Evolutionary conservation across 2,113 vertebrate genomes (phyloP).

Genomic region (Neomonachus schauinslandi): DNA sequence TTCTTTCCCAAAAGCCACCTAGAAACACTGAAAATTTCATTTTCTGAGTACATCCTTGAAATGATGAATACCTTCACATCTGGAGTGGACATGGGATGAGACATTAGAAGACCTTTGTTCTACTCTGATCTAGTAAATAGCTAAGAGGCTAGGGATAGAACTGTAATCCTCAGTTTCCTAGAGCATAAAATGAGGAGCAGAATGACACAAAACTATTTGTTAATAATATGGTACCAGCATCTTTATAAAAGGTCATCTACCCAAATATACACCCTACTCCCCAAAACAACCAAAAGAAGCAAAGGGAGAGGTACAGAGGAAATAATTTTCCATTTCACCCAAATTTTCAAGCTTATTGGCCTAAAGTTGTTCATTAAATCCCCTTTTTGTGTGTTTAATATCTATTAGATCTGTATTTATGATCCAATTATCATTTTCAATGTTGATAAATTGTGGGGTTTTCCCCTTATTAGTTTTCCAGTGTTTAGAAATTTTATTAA

Average conservation of each 20-base stretch:
- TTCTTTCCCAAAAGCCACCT: neutral
- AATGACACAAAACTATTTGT: neutral
- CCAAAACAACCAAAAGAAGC: neutral
- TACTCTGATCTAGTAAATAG: neutral
- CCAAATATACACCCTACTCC: neutral
- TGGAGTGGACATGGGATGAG: neutral
- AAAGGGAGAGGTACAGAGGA: neutral
- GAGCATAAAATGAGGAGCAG: neutral
- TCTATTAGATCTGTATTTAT: neutral
- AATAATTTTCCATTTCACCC: neutral
- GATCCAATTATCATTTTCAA: neutral
- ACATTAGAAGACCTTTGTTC: neutral
- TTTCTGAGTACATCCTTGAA: slow-evolving; percentile 36
- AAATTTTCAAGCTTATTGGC: neutral
- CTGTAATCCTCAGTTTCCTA: neutral
- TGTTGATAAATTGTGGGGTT: neutral
- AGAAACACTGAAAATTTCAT: neutral
- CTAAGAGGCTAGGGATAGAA: neutral
- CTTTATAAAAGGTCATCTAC: neutral
- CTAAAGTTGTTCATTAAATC: neutral
- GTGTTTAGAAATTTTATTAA: neutral
- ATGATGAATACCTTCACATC: neutral
- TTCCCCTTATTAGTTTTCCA: neutral
- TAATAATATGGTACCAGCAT: neutral
- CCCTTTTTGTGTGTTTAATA: neutral